Percentiles rank a stretch among this genome's conserved stretches.
phyloP scores from a whole-genome alignment of 2,113 vertebrate species.

The Heteronetta atricapilla region DNA sequence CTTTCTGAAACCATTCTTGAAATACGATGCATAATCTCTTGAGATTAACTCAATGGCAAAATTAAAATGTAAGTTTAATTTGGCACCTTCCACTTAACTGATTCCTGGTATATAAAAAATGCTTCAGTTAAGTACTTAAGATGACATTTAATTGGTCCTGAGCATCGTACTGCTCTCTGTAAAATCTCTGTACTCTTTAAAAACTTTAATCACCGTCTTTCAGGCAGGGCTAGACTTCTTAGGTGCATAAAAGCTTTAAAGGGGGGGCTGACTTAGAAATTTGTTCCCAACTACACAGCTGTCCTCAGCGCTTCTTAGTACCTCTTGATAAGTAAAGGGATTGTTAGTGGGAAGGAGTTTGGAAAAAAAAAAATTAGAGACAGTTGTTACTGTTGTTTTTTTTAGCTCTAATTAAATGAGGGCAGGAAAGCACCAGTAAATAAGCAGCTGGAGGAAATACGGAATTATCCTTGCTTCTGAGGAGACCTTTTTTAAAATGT shows the following conservation, averaged over 20 bases:
- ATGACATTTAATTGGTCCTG: constrained; percentile 63
- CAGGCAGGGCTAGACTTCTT: constrained; percentile 3
- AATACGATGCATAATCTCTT: constrained; percentile 36
- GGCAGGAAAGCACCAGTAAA: not conserved
- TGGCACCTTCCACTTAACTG: constrained; percentile 64
- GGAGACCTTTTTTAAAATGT: not conserved
- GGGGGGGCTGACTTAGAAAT: not conserved
- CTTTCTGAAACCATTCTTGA: constrained; percentile 46
- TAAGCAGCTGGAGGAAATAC: constrained; percentile 37
- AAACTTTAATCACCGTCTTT: constrained; percentile 58
- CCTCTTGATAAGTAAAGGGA: not conserved
- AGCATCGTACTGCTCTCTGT: constrained; percentile 12
- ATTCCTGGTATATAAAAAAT: constrained; percentile 29
- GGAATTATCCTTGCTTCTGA: constrained; percentile 6
- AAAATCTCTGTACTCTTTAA: constrained; percentile 48
- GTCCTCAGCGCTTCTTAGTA: not conserved
- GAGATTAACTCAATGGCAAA: constrained; percentile 61
- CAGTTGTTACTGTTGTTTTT: not conserved
- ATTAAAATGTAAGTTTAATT: constrained; percentile 61
- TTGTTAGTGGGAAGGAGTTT: constrained; percentile 11
- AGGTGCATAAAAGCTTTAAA: constrained; percentile 40
- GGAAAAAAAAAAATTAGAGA: not conserved
- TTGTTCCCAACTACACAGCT: not conserved
- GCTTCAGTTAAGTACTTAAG: constrained; percentile 52
- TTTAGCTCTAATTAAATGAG: not conserved